Evolutionary conservation across 1,140 invertebrate genomes (phyloP), one percentile per base, ranked within the genome.

Genomic region (Agrypnia vestita): DNA sequence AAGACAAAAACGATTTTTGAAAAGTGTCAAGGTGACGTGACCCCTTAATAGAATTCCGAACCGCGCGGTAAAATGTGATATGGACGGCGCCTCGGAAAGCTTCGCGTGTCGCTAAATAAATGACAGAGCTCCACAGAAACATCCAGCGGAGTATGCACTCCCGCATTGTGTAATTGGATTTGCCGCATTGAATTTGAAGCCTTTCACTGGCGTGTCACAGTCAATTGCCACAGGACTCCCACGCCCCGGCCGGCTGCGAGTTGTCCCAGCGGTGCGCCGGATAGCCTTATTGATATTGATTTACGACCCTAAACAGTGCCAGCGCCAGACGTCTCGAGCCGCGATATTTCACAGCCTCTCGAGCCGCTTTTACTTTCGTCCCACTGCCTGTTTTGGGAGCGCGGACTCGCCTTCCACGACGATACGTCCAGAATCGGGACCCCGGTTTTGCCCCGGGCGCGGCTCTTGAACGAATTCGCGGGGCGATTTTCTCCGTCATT

Each of bases 141-240:
- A 35, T 35, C 25, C 6, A 35, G 25, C 6, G 6, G 25, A 35
- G 25, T 35, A 35, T 35, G 25, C 25, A 15, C 55, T 21, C 21
- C 55, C 15, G 55, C 17, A 59, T 59, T 59, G 21, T 59, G 21
- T 59, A 59, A 59, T 59, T 59, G 55, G 55, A 59, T 59, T 59
- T 59, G 21, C 61, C 13, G 13, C 21, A 13, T n/a, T 35, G 35
- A 64, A 25, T 21, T 64, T 44, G 35, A 43, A 64, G 25, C 61
- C 61, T 64, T 64, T 64, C 61, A 64, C 61, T 43, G 61, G 13
- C 61, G 17, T 59, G 55, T 59, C 55, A 59, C 55, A 59, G 15
- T 59, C 55, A 59, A 59, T 59, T 59, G 61, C 61, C 25, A 35
- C 1, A 35, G 25, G 61, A 19, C 61, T 25, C 21, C 21, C 61